Evolutionary conservation across 2,113 vertebrate genomes (phyloP), one percentile per base, ranked within the genome.

Genomic region (Oreochromis tanganicae): DNA sequence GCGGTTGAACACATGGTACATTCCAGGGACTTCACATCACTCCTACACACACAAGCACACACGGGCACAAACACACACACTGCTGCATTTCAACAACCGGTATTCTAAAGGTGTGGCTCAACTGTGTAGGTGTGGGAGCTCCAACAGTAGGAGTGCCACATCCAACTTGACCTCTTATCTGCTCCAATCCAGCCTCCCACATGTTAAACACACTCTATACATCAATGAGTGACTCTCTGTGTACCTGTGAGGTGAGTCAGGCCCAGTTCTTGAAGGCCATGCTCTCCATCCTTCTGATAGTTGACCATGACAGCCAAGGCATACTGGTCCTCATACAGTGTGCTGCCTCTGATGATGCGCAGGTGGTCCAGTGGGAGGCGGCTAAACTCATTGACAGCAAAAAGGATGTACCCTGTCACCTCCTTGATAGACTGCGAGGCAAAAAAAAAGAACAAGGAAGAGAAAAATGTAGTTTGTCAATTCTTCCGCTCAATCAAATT

Each of bases 401-500:
- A 95, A 1, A 99, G 95, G 87, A 99, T 95, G 73, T 99, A 98
- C 24, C 98, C 98, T 0, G 98, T 98, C 92, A 99, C 98, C 95
- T 99, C 98, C 66, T 97, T 97, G 94, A 99, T 98, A 82, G 97
- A 97, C 98, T 99, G 94, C 4, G 54, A 63, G 9, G 91, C 5
- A 61, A 14, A 59, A 27, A n/a, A 48, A 73, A 12, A 2, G 6
- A 27, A 46, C 16, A 80, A 46, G 5, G 50, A 6, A 78, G 48
- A 16, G 13, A 68, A 48, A 59, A 38, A 52, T 24, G 2, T 4
- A 85, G 5, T n/a, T 10, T 19, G 34, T 17, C 16, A 29, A 17
- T 6, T 61, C 41, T 61, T 12, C 17, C 66, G 54, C 16, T 43
- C 38, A 59, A 19, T 27, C 17, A 63, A 4, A 29, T 21, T 66